Base-by-base conservation (phyloP, 2,797 vertebrate genomes). In the Anniella stebbinsi region DNA sequence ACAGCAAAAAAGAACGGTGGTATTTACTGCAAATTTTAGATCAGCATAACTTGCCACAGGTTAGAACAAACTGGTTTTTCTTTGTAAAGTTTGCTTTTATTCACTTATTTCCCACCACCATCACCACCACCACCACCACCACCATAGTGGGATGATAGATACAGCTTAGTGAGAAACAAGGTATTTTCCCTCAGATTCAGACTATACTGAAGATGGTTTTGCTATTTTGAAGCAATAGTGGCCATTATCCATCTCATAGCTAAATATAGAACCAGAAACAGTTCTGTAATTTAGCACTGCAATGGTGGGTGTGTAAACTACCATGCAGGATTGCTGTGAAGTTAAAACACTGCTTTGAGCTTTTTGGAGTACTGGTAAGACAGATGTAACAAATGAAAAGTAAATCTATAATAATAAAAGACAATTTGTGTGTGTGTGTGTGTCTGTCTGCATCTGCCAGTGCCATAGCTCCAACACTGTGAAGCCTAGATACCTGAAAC, bases 1-100 rank as follows among this genome's bases (percentile, higher is more conserved):
- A 96, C 67, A 98, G 98, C 73, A 99, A 98, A 97, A 99, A 97
- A 93, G 99, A 99, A 38, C 98, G 98, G 84, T 99, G 99, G 99
- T 98, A 98, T 96, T 97, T 99, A 91, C 98, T 98, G 98, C 98
- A 99, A 97, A 96, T 99, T 95, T 98, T 98, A 92, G 98, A 98
- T 97, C 97, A 97, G 82, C 96, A 97, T 69, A 98, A 98, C 95
- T 96, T 93, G 91, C 97, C 97, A 80, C 98, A 99, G 98, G 99
- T 99, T 95, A 93, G 97, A 94, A 84, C 72, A 13, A 70, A 80
- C 54, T 1, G 83, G 51, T 70, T 84, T 80, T 77, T 84, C 51
- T 76, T 81, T 75, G 36, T 1, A 78, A 82, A 69, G 73, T 4
- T 80, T 72, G 30, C 78, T 36, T 73, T 0, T 33, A 18, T 86